Conservation (phyloP, 2,888 invertebrate genomes). For the Mythimna loreyi region DNA sequence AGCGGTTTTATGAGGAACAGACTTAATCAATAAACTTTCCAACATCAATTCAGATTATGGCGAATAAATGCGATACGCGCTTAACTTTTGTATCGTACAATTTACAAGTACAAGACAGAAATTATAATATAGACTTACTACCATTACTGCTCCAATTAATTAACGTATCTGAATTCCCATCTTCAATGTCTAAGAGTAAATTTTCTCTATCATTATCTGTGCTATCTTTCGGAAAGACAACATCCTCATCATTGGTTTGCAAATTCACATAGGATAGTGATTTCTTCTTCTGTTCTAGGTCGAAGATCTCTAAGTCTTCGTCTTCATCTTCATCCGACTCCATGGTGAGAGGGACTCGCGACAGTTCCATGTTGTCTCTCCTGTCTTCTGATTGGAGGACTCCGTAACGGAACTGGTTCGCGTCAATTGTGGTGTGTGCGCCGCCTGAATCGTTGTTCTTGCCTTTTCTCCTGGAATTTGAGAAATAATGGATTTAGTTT, state of each 20-base stretch:
- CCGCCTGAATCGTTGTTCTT: slow-evolving; percentile 78
- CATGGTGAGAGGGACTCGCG: slow-evolving; percentile 86
- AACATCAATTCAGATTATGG: slow-evolving; percentile 57
- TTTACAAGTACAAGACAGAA: slow-evolving; percentile 32
- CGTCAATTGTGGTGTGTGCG: slow-evolving; percentile 78
- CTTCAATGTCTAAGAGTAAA: slow-evolving; percentile 85
- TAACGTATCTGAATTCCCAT: slow-evolving; percentile 79
- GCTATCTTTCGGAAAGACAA: slow-evolving; percentile 76
- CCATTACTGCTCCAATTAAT: slow-evolving; percentile 85
- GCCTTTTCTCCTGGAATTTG: slow-evolving; percentile 81
- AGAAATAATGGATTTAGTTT: background rate
- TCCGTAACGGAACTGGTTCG: slow-evolving; percentile 88
- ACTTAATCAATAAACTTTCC: slow-evolving; percentile 34
- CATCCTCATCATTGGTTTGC: slow-evolving; percentile 83
- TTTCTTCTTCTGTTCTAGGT: slow-evolving; percentile 86
- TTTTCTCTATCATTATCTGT: slow-evolving; percentile 76
- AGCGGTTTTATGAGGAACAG: slow-evolving; percentile 28
- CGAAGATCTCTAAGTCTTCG: slow-evolving; percentile 88
- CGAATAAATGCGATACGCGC: slow-evolving; percentile 50
- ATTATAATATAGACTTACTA: slow-evolving; percentile 85
- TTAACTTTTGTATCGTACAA: slow-evolving; percentile 29
- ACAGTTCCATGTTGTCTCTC: slow-evolving; percentile 84
- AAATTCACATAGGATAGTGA: slow-evolving; percentile 86
- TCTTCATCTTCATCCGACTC: slow-evolving; percentile 89
- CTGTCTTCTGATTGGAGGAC: slow-evolving; percentile 86